phyloP scores from a whole-genome alignment of 2,888 invertebrate species.

The Lasioglossum malachurum region DNA sequence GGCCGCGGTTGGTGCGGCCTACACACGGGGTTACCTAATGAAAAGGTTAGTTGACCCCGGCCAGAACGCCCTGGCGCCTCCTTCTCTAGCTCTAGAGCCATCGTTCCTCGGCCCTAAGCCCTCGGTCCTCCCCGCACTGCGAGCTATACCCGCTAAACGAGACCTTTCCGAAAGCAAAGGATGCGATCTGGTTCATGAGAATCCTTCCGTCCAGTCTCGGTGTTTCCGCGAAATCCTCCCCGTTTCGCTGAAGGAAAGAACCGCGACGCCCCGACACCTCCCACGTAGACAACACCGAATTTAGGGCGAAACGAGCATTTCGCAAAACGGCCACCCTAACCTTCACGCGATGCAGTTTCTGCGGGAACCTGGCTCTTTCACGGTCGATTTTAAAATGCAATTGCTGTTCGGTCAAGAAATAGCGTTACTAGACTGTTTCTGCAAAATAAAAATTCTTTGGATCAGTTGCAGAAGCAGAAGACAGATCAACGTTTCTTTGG shows the following conservation, averaged over 20 bases:
- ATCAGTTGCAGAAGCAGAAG: no score
- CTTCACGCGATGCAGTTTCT: neutral
- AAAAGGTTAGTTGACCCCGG: constrained; percentile 85
- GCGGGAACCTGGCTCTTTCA: neutral
- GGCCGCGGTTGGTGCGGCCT: constrained; percentile 76
- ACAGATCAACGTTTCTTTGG: no score
- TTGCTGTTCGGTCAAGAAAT: neutral
- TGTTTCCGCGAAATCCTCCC: constrained; percentile 66
- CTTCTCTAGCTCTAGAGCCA: constrained; percentile 70
- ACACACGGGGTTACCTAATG: constrained; percentile 83
- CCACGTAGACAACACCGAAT: constrained; percentile 63
- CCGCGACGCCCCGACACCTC: constrained; percentile 51
- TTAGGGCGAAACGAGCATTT: constrained; percentile 30
- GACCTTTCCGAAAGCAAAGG: constrained; percentile 18
- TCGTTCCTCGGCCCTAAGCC: neutral
- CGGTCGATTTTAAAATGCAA: neutral
- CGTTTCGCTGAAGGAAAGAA: constrained; percentile 55
- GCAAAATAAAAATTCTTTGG: neutral
- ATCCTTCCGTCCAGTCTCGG: constrained; percentile 48
- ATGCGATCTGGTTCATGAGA: constrained; percentile 67
- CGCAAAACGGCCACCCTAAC: constrained; percentile 29
- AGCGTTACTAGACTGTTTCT: neutral
- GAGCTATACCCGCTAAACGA: constrained; percentile 33
- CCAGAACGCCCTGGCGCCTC: constrained; percentile 84
- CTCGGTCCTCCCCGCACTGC: constrained; percentile 13